A percentile compares a stretch with the other conserved stretches of the same genome.
phyloP scores from a whole-genome alignment of 1,140 invertebrate species.

The Drosophila subpulchrella region DNA sequence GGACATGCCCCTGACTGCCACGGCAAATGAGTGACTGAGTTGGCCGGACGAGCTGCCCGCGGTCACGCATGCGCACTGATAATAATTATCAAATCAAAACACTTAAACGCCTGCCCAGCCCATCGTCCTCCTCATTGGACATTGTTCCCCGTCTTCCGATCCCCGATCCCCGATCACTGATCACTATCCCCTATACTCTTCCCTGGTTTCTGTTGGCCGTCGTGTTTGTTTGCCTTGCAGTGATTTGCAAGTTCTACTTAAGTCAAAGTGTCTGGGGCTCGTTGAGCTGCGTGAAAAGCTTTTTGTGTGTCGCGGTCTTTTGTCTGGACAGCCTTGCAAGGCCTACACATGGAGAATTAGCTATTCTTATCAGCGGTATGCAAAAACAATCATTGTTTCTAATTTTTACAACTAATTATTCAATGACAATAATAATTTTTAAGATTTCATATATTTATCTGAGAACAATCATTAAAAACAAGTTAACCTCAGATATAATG shows the following conservation, averaged over 20 bases:
- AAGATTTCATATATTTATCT: too few relatives aligned
- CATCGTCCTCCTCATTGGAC: slow-evolving; percentile 45
- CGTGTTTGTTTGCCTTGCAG: slow-evolving; percentile 79
- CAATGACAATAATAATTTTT: too few relatives aligned
- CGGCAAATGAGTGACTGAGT: slow-evolving; percentile 10
- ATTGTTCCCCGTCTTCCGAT: slow-evolving; percentile 19
- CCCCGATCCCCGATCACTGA: not conserved
- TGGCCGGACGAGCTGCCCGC: slow-evolving; percentile 25
- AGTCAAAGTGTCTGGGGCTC: slow-evolving; percentile 64
- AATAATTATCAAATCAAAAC: slow-evolving; percentile 85
- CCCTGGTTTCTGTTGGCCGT: slow-evolving; percentile 27
- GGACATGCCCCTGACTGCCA: slow-evolving; percentile 47
- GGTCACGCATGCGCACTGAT: slow-evolving; percentile 81
- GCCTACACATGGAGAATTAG: slow-evolving; percentile 2
- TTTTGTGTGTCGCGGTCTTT: slow-evolving; percentile 59
- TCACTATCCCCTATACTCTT: not conserved
- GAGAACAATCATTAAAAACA: too few relatives aligned
- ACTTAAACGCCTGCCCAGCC: slow-evolving; percentile 79
- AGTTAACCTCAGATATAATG: too few relatives aligned
- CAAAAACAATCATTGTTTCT: too few relatives aligned
- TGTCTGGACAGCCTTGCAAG: slow-evolving; percentile 33
- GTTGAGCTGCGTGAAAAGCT: slow-evolving; percentile 65
- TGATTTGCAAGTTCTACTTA: slow-evolving; percentile 82
- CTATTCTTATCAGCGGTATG: too few relatives aligned
- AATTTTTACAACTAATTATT: too few relatives aligned